Percentiles rank a stretch among this genome's conserved stretches.
Evolutionary conservation across 2,113 vertebrate species (phyloP).

Genomic region (Catharus bicknelli): DNA sequence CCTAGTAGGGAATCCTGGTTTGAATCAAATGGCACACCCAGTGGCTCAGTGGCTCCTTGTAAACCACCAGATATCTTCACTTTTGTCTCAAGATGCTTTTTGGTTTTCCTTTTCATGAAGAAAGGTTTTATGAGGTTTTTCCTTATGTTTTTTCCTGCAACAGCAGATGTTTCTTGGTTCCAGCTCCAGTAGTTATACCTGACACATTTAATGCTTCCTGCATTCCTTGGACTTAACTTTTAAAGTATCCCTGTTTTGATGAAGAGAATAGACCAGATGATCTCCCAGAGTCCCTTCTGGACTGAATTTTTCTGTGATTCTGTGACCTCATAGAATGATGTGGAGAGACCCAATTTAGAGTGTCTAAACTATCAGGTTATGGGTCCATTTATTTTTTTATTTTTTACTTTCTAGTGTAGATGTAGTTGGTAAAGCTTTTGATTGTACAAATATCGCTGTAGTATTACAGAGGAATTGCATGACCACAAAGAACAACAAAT

Average conservation of each 20-base stretch:
- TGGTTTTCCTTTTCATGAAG: background rate
- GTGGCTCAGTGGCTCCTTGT: background rate
- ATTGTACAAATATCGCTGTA: background rate
- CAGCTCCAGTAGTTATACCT: background rate
- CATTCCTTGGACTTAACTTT: background rate
- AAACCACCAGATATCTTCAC: background rate
- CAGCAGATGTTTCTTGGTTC: background rate
- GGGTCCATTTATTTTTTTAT: background rate
- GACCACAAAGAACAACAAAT: background rate
- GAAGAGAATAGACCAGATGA: background rate
- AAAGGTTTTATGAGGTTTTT: too few relatives aligned
- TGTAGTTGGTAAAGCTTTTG: background rate
- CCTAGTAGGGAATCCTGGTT: background rate
- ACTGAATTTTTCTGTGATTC: background rate
- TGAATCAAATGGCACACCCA: background rate
- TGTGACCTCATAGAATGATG: background rate
- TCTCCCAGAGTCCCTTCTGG: background rate
- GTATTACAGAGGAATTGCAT: background rate
- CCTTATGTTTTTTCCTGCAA: background rate
- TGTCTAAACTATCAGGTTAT: background rate
- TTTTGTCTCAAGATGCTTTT: background rate
- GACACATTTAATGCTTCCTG: background rate
- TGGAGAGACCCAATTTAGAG: background rate
- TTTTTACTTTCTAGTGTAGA: background rate
- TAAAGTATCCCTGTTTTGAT: background rate